Percentiles rank a stretch among this genome's conserved stretches.
phyloP scores from a whole-genome alignment of 1,140 invertebrate genomes.

The Drosophila triauraria region DNA sequence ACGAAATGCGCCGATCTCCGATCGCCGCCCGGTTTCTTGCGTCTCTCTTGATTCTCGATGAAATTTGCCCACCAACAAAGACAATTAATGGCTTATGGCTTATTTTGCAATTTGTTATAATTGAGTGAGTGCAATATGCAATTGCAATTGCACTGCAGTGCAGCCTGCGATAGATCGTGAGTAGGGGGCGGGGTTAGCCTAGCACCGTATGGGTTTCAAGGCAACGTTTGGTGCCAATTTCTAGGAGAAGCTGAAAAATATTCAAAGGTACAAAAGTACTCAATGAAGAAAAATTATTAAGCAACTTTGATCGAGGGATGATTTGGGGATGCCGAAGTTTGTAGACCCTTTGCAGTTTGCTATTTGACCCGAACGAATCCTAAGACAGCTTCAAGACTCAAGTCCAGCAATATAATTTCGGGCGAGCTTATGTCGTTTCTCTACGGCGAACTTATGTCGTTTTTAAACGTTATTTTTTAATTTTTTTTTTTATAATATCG shows the following conservation, averaged over 20 bases:
- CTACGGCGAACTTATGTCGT: too few relatives aligned
- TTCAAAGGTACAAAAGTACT: background rate
- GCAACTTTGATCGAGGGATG: too few relatives aligned
- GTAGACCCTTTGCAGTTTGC: too few relatives aligned
- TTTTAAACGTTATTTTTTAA: too few relatives aligned
- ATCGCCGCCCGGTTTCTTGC: background rate
- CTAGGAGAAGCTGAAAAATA: background rate
- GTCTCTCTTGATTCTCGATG: conserved; percentile 36
- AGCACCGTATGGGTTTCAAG: conserved; percentile 19
- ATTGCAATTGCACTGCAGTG: conserved; percentile 28
- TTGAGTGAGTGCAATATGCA: conserved; percentile 59
- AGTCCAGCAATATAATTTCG: too few relatives aligned
- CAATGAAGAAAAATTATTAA: background rate
- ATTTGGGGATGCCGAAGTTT: too few relatives aligned
- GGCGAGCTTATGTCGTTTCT: too few relatives aligned
- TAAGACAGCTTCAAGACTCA: too few relatives aligned
- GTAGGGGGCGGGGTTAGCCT: conserved; percentile 5
- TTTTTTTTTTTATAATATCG: too few relatives aligned
- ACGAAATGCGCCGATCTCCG: conserved; percentile 56
- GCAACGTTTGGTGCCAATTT: conserved; percentile 1
- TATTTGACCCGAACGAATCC: too few relatives aligned
- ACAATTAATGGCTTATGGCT: conserved; percentile 69
- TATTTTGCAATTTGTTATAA: conserved; percentile 66
- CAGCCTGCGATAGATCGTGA: conserved; percentile 4
- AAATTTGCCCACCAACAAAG: conserved; percentile 60